A percentile compares a stretch with the other conserved stretches of the same genome.
These are phyloP conservation scores for Centrocercus urophasianus DNA, from an alignment of 2,113 vertebrate species.

Conservation along the genomic window DNA sequence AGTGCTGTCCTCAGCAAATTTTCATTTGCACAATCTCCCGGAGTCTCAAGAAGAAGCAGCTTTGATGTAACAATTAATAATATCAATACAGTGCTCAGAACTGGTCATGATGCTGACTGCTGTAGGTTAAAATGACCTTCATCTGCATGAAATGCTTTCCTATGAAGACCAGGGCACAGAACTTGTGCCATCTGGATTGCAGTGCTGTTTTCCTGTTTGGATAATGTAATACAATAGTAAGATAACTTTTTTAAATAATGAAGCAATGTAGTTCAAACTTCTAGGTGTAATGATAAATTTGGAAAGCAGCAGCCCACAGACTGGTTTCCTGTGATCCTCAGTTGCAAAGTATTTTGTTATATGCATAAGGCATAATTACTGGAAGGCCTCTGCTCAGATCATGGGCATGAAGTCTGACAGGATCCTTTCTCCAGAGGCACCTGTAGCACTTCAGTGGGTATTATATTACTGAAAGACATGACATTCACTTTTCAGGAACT, in stretches of 20 bases:
- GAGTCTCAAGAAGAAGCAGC: background rate
- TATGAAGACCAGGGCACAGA: background rate
- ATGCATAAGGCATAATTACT: background rate
- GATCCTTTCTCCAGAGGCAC: background rate
- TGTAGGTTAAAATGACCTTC: background rate
- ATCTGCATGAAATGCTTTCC: background rate
- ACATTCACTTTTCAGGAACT: fast-evolving
- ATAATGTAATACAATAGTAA: background rate
- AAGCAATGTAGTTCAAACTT: background rate
- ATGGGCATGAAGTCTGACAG: background rate
- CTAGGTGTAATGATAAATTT: background rate
- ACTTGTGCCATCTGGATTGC: background rate
- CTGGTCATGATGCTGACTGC: background rate
- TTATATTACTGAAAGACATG: background rate
- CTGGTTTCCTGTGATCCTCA: background rate
- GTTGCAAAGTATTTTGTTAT: background rate
- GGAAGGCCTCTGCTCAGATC: background rate
- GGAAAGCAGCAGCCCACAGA: background rate
- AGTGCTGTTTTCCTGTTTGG: background rate
- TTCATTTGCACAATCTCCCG: background rate
- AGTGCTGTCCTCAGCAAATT: background rate
- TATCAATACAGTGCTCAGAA: background rate
- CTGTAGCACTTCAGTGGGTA: background rate
- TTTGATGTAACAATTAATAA: background rate
- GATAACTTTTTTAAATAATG: background rate